phyloP scores from a whole-genome alignment of 2,797 vertebrate genomes.

The Amblyopsis hoosieri region DNA sequence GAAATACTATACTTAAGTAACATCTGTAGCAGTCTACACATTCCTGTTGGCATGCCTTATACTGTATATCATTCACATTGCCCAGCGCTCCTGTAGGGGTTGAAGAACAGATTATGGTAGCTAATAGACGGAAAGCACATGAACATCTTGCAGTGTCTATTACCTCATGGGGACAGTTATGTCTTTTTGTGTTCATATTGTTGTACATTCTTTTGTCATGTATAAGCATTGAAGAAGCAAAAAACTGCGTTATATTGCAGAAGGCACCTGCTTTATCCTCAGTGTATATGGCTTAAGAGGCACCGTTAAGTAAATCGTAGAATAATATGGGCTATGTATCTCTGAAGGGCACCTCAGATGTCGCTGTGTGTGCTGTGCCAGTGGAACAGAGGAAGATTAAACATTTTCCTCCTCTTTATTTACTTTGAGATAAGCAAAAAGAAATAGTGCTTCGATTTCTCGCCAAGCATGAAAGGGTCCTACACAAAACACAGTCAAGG shows the following conservation, averaged over 20 bases:
- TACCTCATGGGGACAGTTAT: no score
- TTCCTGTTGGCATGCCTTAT: no score
- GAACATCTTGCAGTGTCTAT: not conserved
- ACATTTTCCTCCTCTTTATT: not conserved
- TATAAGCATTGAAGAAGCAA: no score
- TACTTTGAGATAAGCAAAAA: not conserved
- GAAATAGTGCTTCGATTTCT: slow-evolving; percentile 17
- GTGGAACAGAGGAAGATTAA: not conserved
- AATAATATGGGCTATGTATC: no score
- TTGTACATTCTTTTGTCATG: no score
- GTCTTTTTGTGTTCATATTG: no score
- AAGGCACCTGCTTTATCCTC: not conserved
- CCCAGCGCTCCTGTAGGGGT: no score
- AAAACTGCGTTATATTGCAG: not conserved
- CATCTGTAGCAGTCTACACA: no score
- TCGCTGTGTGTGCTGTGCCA: slow-evolving; percentile 6
- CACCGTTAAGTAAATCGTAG: not conserved
- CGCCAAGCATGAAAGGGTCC: slow-evolving; percentile 10
- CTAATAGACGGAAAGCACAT: not conserved
- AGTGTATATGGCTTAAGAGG: not conserved
- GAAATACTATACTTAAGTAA: no score
- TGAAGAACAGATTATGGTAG: no score
- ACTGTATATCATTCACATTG: no score
- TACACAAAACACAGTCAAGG: slow-evolving; percentile 24
- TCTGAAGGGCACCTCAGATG: slow-evolving; percentile 22